Evolutionary conservation across 1,140 invertebrate genomes (phyloP), one percentile per base, ranked within the genome.

Genomic region (Dinoponera quadriceps): DNA sequence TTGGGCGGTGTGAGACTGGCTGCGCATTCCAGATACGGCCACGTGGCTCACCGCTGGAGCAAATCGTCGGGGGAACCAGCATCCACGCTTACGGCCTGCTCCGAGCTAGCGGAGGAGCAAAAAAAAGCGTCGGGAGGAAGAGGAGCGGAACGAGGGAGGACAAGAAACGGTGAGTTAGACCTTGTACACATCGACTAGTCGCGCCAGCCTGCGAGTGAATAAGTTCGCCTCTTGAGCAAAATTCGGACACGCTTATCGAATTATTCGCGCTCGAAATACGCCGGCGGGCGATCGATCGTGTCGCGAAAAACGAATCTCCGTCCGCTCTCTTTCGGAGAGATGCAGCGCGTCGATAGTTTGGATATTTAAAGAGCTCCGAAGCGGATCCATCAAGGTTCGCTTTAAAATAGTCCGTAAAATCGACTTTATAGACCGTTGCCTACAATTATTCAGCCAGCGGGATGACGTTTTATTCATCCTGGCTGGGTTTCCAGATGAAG

Each of bases 71-170:
- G 33, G 20, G 1, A 33, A 33, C 14, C 44, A 63, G 44, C 29
- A 54, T 77, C 74, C 74, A 66, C 60, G 48, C 29, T 66, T 54
- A 66, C 49, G 74, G 27, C 59, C 62, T 54, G 74, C 60, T 38
- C 49, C 62, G 48, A 14, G 16, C 20, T n/a, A 29, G 20, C 20
- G 18, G n/a, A 33, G 49, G 54, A 77, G 66, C 16, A 18, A 54
- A 77, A 7, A 9, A 75, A 77, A n/a, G 13, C 20, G 22, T 38
- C 2, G 49, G 22, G 20, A 48, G 3, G 54, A 20, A 20, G 59
- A 65, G 29, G 62, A 60, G 29, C 22, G 55, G 18, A 25, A 48
- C 16, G 71, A 44, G 55, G 33, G n/a, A 20, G n/a, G 20, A 13
- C 44, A 77, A 77, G 18, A 63, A 33, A 51, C 29, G n/a, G 22